Evolutionary conservation across 2,113 vertebrate species (phyloP).

Genomic region (Callipepla californica): DNA sequence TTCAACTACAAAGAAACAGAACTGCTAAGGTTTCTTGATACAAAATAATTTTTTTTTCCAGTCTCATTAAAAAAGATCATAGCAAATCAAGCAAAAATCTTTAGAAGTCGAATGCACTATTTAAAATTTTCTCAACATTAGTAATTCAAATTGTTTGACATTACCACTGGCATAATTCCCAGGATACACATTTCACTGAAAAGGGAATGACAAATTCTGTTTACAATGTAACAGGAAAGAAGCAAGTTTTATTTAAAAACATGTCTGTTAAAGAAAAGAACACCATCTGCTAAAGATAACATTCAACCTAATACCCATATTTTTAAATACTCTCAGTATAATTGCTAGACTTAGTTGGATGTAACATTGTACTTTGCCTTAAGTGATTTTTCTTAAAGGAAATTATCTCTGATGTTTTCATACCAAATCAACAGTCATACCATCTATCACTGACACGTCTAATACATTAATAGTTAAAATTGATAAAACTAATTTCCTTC

Average conservation of each 20-base stretch:
- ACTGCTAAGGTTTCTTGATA: neutral
- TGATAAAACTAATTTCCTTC: constrained; percentile 44
- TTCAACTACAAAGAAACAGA: neutral
- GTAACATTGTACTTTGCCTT: neutral
- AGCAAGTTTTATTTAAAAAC: constrained; percentile 71
- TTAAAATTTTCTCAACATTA: constrained; percentile 61
- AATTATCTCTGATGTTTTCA: constrained; percentile 58
- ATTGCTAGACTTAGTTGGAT: constrained; percentile 40
- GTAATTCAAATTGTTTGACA: constrained; percentile 67
- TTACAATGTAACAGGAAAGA: constrained; percentile 70
- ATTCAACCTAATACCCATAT: constrained; percentile 62
- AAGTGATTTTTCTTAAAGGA: constrained; percentile 63
- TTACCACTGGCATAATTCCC: constrained; percentile 61
- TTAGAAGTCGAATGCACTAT: constrained; percentile 17
- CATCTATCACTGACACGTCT: constrained; percentile 41
- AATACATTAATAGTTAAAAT: constrained; percentile 63
- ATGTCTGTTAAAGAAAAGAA: constrained; percentile 64
- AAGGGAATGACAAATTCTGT: constrained; percentile 66
- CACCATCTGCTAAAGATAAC: constrained; percentile 73
- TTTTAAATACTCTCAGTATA: constrained; percentile 58
- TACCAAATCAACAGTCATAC: constrained; percentile 44
- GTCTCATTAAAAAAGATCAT: neutral
- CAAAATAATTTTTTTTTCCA: neutral
- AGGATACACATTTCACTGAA: constrained; percentile 50
- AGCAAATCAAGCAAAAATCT: neutral